Evolutionary conservation across 2,797 vertebrate genomes (phyloP).

Genomic region (Alauda arvensis): DNA sequence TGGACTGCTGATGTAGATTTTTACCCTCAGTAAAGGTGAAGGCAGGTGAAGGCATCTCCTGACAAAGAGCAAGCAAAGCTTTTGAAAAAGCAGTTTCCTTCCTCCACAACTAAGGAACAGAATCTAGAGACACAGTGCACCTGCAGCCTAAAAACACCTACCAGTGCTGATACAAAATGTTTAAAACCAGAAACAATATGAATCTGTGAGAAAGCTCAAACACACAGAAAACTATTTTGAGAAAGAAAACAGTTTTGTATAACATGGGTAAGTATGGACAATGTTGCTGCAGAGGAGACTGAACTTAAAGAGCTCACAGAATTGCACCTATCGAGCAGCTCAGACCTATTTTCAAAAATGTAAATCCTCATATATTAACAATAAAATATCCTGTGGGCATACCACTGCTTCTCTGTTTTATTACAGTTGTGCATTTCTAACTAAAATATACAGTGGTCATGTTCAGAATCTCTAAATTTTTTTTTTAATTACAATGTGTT

Average conservation of each 20-base stretch:
- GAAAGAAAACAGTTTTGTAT: conserved; percentile 4
- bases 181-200: neutral
- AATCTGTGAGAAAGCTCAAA: neutral
- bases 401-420: neutral
- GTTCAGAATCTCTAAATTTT: neutral
- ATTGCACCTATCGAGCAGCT: neutral
- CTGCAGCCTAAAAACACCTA: neutral
- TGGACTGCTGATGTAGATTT: neutral
- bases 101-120: neutral
- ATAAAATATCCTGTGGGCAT: neutral
- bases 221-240: conserved; percentile 1
- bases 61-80: neutral
- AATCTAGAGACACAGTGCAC: neutral
- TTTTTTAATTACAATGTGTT: neutral
- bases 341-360: neutral
- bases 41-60: neutral
- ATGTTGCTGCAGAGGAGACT: neutral
- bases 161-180: neutral
- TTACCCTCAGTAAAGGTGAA: neutral
- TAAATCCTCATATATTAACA: neutral
- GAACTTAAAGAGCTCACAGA: neutral
- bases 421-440: neutral
- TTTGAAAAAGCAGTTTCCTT: neutral
- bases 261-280: neutral
- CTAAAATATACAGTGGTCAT: neutral